phyloP scores from a whole-genome alignment of 2,113 vertebrate genomes.

The Acanthisitta chloris region DNA sequence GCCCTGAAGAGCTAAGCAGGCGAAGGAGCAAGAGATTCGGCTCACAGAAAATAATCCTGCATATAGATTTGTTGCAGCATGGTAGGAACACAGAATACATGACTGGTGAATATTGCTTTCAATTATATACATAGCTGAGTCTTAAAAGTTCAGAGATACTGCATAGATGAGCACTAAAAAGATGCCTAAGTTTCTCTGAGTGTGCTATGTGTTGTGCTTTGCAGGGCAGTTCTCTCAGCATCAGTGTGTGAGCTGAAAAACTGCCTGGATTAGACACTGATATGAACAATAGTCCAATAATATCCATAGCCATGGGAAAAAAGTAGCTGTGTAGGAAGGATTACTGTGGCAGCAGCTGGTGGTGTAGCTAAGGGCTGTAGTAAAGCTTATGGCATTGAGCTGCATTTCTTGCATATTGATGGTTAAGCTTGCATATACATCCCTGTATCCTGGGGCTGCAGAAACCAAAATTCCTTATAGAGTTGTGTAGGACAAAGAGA shows the following conservation, averaged over 20 bases:
- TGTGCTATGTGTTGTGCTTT: neutral
- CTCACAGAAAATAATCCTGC: neutral
- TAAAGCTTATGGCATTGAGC: neutral
- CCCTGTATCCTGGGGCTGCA: neutral
- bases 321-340: neutral
- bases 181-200: neutral
- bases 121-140: neutral
- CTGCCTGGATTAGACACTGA: neutral
- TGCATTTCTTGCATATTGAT: neutral
- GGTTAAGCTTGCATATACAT: neutral
- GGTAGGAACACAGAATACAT: neutral
- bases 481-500: neutral
- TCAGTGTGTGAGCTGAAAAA: neutral
- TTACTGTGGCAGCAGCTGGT: neutral
- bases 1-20: neutral
- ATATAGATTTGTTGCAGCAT: neutral
- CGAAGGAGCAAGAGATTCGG: neutral
- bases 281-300: constrained; percentile 2
- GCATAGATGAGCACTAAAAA: neutral
- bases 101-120: neutral
- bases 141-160: neutral
- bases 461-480: neutral
- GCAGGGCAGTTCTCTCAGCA: neutral
- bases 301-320: neutral
- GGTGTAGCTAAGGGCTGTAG: neutral